phyloP scores from a whole-genome alignment of 2,113 vertebrate species.

The Cebidichthys violaceus region DNA sequence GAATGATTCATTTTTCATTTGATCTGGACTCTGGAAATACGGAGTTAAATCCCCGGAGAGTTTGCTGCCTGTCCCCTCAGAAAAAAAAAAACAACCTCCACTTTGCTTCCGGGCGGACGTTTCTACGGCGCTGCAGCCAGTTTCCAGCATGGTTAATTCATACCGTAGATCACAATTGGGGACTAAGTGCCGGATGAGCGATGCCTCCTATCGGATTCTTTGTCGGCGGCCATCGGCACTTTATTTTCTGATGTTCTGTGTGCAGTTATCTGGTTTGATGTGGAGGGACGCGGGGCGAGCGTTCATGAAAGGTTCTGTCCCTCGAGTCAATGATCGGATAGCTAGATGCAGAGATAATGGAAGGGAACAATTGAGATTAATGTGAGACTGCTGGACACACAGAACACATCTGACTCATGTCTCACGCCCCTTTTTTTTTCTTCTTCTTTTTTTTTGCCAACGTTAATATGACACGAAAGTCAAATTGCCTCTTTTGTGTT shows the following conservation, averaged over 20 bases:
- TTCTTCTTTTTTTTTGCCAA: constrained; percentile 16
- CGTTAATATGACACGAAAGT: constrained; percentile 15
- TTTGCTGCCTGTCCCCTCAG: constrained; percentile 48
- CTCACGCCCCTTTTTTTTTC: constrained; percentile 5
- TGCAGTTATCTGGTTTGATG: constrained; percentile 49
- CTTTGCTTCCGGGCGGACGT: not conserved
- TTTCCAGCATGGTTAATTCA: constrained; percentile 59
- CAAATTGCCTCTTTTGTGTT: constrained; percentile 25
- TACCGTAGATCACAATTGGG: constrained; percentile 40
- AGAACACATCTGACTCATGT: not conserved
- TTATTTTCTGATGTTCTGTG: constrained; percentile 31
- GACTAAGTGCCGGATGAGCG: constrained; percentile 54
- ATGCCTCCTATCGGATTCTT: constrained; percentile 40
- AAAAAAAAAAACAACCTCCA: too few species aligned
- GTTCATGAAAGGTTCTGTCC: constrained; percentile 17
- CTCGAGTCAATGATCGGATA: constrained; percentile 49
- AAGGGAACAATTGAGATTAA: constrained; percentile 42
- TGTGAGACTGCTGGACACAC: constrained; percentile 28
- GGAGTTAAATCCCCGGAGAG: constrained; percentile 53
- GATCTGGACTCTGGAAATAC: constrained; percentile 57
- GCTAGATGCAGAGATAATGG: constrained; percentile 52
- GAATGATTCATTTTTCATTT: constrained; percentile 71
- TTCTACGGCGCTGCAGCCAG: constrained; percentile 31
- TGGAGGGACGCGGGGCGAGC: not conserved
- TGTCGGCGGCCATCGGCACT: constrained; percentile 49